Evolutionary conservation across 2,113 vertebrate genomes (phyloP), one percentile per base, ranked within the genome.

Genomic region (Hoplias malabaricus): DNA sequence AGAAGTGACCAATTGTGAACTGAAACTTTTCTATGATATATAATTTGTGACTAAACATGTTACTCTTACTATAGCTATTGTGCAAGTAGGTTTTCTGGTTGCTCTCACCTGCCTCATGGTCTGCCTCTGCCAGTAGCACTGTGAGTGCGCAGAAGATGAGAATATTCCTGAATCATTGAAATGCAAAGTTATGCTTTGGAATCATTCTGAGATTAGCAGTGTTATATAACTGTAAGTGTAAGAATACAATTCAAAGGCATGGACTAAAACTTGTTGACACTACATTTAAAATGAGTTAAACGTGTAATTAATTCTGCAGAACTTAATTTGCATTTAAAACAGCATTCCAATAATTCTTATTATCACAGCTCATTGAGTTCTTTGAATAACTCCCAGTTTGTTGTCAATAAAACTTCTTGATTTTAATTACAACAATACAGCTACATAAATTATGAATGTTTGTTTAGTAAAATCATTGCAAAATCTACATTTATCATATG

Each of bases 131-230:
- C 81, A 89, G 57, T 4, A 93, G 78, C 34, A 88, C 33, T 0
- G 84, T 76, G 69, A 92, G 56, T 36, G 88, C 89, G 21, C 87
- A 81, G 25, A 92, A 65, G 75, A 93, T 76, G 68, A 90, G 54
- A 68, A 86, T 25, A 13, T 88, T 89, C 85, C 92, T 93, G 81
- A 1, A 63, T 38, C 33, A 69, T 62, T 48, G 10, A 77, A 77
- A 69, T 5, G 12, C 2, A 36, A 36, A 50, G 31, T 25, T 29
- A 33, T 10, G 10, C 29, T 14, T 21, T 40, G 53, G 14, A 29
- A 4, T 36, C 9, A 33, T 48, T 56, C 5, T 59, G 9, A 42
- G 36, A 42, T 33, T 10, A 57, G 21, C 21, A 27, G 9, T 29
- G 10, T 61, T 0, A 59, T 29, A 61, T 34, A 31, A 16, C 10